Evolutionary conservation across 2,113 vertebrate genomes (phyloP).

Genomic region (Amphiprion ocellaris): DNA sequence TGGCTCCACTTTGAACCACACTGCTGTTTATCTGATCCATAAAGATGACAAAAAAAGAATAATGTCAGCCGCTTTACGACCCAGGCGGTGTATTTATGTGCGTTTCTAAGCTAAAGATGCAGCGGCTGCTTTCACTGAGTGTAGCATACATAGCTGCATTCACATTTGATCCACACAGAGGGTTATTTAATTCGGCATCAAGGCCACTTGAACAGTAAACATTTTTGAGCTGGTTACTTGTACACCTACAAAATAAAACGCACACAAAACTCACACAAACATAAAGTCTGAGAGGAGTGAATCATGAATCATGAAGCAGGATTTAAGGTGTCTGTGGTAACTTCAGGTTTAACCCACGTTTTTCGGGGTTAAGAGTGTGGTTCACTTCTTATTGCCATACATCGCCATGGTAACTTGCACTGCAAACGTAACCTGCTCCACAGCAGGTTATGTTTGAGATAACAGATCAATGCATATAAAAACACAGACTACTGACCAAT

Average conservation of each 20-base stretch:
- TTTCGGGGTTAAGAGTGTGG: too few relatives aligned
- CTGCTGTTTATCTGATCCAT: slow-evolving; percentile 34
- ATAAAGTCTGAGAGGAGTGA: too few relatives aligned
- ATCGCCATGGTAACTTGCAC: too few relatives aligned
- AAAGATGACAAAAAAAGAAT: slow-evolving; percentile 24
- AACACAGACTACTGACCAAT: too few relatives aligned
- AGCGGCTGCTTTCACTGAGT: slow-evolving; percentile 8
- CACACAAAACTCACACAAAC: not conserved
- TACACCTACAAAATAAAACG: not conserved
- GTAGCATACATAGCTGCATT: not conserved
- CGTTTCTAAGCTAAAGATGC: slow-evolving; percentile 7
- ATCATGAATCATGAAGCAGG: too few relatives aligned
- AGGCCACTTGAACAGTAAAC: not conserved
- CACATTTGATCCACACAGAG: not conserved
- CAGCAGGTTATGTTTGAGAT: too few relatives aligned
- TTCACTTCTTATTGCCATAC: too few relatives aligned
- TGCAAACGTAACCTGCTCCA: too few relatives aligned
- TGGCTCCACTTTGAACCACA: slow-evolving; percentile 13
- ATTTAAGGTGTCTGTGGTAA: too few relatives aligned
- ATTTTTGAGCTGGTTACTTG: not conserved
- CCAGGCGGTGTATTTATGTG: not conserved
- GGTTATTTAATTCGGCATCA: not conserved
- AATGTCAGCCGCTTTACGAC: slow-evolving; percentile 14
- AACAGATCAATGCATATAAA: too few relatives aligned
- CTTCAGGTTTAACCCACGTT: too few relatives aligned